These are phyloP conservation scores for Euspilapteryx auroguttella DNA, from an alignment of 2,888 invertebrate species.

Conservation along the genomic window DNA sequence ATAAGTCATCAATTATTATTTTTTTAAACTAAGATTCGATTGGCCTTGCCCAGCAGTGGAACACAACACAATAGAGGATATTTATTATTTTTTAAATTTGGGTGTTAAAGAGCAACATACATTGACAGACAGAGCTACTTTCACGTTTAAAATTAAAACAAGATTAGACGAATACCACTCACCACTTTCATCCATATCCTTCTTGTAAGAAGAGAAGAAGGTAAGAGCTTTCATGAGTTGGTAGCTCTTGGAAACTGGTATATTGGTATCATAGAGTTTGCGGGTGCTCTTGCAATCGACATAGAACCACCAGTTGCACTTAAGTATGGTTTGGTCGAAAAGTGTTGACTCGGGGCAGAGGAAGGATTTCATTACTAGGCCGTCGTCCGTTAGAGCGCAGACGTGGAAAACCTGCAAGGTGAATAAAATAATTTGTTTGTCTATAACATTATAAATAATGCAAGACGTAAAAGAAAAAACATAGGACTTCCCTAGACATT, in stretches of 20 bases:
- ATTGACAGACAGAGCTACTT: too few relatives aligned
- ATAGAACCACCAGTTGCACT: constrained; percentile 95
- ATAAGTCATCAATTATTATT: too few relatives aligned
- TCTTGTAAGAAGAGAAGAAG: constrained; percentile 84
- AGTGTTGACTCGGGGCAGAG: constrained; percentile 88
- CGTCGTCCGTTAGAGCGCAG: constrained; percentile 86
- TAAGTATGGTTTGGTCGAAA: constrained; percentile 88
- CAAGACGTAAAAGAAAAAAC: too few relatives aligned
- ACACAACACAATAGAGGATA: too few relatives aligned
- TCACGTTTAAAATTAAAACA: too few relatives aligned
- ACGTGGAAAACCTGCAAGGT: constrained; percentile 82
- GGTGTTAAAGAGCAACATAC: too few relatives aligned
- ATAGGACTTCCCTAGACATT: too few relatives aligned
- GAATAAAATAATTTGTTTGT: not conserved
- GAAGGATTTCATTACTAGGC: constrained; percentile 88
- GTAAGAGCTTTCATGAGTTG: constrained; percentile 89
- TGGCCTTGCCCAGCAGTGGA: too few relatives aligned
- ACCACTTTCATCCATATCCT: constrained; percentile 43
- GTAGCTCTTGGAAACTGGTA: constrained; percentile 88
- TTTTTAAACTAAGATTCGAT: not conserved
- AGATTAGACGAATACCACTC: constrained; percentile 7
- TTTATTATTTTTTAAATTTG: too few relatives aligned
- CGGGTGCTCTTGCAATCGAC: constrained; percentile 85
- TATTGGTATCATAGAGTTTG: constrained; percentile 84
- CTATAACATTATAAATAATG: too few relatives aligned